Evolutionary conservation across 2,888 invertebrate species (phyloP).

Genomic region (Terebella lapidaria): DNA sequence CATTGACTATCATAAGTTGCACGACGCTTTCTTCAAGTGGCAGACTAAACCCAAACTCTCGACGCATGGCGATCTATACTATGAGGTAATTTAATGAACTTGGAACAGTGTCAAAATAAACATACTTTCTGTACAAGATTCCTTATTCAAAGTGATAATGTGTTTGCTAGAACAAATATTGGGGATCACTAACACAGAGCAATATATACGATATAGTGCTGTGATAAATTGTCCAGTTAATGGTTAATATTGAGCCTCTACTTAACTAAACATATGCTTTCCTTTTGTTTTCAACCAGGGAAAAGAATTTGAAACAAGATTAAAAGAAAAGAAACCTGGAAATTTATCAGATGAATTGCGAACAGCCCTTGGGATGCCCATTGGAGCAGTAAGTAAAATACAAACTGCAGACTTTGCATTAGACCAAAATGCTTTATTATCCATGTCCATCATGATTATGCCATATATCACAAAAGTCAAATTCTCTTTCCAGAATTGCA

Average conservation of each 20-base stretch:
- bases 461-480: not conserved
- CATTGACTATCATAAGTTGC: constrained; percentile 98
- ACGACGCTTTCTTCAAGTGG: constrained; percentile 99
- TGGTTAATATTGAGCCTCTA: too few relatives aligned
- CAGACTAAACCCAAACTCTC: constrained; percentile 99
- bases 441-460: too few relatives aligned
- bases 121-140: not conserved
- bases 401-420: not conserved
- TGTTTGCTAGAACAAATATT: too few relatives aligned
- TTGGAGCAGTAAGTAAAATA: constrained; percentile 69
- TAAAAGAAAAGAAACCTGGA: constrained; percentile 98
- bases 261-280: not conserved
- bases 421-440: too few relatives aligned
- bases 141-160: not conserved
- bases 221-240: too few relatives aligned
- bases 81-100: constrained; percentile 62
- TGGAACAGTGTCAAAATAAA: not conserved
- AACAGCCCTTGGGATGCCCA: constrained; percentile 97
- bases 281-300: constrained; percentile 57
- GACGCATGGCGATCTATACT: constrained; percentile 96
- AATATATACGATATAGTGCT: too few relatives aligned
- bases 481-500: constrained; percentile 48
- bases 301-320: constrained; percentile 94
- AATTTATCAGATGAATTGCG: constrained; percentile 92
- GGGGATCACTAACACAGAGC: too few relatives aligned